A percentile compares a stretch with the other conserved stretches of the same genome.
phyloP scores from a whole-genome alignment of 2,113 vertebrate species.

The Amblyopsis rosae region DNA sequence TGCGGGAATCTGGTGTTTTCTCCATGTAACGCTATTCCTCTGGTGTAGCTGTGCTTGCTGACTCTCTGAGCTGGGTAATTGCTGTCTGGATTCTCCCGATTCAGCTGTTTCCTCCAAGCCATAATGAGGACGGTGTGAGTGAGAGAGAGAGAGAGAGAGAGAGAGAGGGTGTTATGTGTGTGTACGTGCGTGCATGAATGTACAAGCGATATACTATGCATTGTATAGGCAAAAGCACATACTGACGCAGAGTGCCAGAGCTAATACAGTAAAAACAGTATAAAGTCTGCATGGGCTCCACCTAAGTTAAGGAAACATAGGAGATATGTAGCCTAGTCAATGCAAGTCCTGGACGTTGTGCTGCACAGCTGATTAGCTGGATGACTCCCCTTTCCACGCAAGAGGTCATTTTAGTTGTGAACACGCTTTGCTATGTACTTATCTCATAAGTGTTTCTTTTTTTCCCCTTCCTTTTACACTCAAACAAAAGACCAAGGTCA shows the following conservation, averaged over 20 bases:
- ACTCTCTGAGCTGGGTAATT: conserved; percentile 60
- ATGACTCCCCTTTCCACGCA: neutral
- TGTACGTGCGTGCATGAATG: too few species aligned
- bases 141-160: neutral
- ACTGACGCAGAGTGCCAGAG: conserved; percentile 23
- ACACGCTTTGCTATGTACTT: too few species aligned
- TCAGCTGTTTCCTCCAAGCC: conserved; percentile 52
- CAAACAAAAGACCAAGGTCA: too few species aligned
- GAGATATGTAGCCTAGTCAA: neutral
- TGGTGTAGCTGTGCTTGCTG: conserved; percentile 30
- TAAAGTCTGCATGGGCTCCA: conserved; percentile 9
- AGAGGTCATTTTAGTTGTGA: neutral
- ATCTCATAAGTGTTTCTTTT: too few species aligned
- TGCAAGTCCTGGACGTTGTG: neutral
- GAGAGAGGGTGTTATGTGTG: conserved; percentile 1
- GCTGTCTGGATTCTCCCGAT: conserved; percentile 46
- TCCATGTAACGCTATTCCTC: conserved; percentile 38
- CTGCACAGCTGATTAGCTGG: conserved; percentile 1
- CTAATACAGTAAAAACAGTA: conserved; percentile 23
- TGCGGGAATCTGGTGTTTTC: conserved; percentile 45
- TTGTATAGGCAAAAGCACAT: conserved; percentile 6
- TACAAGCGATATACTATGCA: neutral
- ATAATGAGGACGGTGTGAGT: conserved; percentile 41
- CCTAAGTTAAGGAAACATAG: conserved; percentile 10
- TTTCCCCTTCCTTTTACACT: too few species aligned